Conservation (phyloP, 2,888 invertebrate genomes). For the Andrena flavipes region DNA sequence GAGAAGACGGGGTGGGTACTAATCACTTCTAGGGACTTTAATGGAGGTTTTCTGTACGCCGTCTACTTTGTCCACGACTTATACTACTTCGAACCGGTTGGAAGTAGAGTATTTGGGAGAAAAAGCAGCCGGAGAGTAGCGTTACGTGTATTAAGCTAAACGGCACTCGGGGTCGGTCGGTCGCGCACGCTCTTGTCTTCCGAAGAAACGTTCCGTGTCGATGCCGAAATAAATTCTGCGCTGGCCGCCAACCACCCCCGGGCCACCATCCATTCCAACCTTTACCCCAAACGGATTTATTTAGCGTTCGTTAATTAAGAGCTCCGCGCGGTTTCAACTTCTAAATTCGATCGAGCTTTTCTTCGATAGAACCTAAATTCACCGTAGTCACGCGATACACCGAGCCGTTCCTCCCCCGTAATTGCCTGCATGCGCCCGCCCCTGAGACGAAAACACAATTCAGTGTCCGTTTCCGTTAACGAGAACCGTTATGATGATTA, state of each 20-base stretch:
- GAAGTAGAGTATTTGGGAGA: slow-evolving; percentile 79
- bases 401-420: slow-evolving; percentile 22
- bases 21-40: slow-evolving; percentile 85
- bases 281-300: slow-evolving; percentile 53
- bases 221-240: slow-evolving; percentile 64
- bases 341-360: slow-evolving; percentile 58
- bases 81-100: slow-evolving; percentile 79
- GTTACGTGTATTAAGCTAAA: slow-evolving; percentile 83
- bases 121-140: slow-evolving; percentile 81
- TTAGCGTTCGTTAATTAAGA: slow-evolving; percentile 61
- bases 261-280: slow-evolving; percentile 33
- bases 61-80: slow-evolving; percentile 84
- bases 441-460: slow-evolving; percentile 45
- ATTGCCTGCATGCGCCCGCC: slow-evolving; percentile 44
- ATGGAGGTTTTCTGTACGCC: slow-evolving; percentile 85
- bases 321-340: slow-evolving; percentile 53
- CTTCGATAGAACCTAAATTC: slow-evolving; percentile 58
- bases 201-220: slow-evolving; percentile 64
- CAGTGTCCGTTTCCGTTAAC: slow-evolving; percentile 50
- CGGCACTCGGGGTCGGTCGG: slow-evolving; percentile 68
- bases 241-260: slow-evolving; percentile 31
- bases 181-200: slow-evolving; percentile 44
- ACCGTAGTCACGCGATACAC: slow-evolving; percentile 54
- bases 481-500: slow-evolving; percentile 42
- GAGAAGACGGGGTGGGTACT: slow-evolving; percentile 78